Evolutionary conservation across 2,113 vertebrate species (phyloP).

Genomic region (Ciconia boyciana): DNA sequence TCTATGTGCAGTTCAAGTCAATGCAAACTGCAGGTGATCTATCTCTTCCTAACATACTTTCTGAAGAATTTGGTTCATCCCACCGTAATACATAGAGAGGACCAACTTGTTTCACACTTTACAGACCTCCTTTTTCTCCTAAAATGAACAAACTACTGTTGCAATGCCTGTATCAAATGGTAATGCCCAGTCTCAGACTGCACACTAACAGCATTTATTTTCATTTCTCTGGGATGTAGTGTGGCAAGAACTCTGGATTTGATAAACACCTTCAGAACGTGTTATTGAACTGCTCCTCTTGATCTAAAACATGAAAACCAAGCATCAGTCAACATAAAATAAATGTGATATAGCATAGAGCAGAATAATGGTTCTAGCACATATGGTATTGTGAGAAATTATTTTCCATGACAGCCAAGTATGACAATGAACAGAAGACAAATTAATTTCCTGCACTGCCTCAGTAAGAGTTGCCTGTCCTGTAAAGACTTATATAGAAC

Average conservation of each 20-base stretch:
- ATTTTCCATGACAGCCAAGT: slow-evolving; percentile 39
- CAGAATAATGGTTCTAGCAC: slow-evolving; percentile 15
- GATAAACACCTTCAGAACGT: background rate
- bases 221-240: background rate
- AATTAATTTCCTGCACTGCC: slow-evolving; percentile 32
- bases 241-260: background rate
- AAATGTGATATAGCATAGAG: slow-evolving; percentile 6
- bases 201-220: background rate
- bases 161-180: background rate
- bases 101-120: background rate
- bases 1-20: background rate
- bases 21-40: background rate
- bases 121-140: background rate
- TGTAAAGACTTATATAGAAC: slow-evolving; percentile 29
- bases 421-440: slow-evolving; percentile 48
- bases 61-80: background rate
- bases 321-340: slow-evolving; percentile 19
- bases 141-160: background rate
- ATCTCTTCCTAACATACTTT: background rate
- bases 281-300: background rate
- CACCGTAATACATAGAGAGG: background rate
- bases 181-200: background rate
- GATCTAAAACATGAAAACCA: slow-evolving; percentile 17
- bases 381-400: slow-evolving; percentile 26
- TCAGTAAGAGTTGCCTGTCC: slow-evolving; percentile 7